Percentiles rank a stretch among this genome's conserved stretches.
These are phyloP conservation scores for Cosmorhoe ocellata DNA, from an alignment of 2,888 invertebrate genomes.

Conservation along the genomic window DNA sequence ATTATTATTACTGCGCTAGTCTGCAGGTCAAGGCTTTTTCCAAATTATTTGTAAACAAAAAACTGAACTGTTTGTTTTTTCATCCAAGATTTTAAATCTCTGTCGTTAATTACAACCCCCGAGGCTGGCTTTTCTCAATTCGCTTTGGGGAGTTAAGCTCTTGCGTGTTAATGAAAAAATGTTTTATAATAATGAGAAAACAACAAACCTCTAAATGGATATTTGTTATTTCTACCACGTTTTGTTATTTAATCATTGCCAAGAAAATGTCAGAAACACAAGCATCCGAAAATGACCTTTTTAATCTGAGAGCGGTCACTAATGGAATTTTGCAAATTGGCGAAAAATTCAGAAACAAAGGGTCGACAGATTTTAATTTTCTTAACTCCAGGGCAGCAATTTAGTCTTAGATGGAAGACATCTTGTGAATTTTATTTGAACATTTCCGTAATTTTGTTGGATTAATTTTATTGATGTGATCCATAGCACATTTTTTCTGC, in stretches of 20 bases:
- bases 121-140: conserved; percentile 56
- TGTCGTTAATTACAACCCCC: conserved; percentile 57
- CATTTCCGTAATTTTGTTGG: too few relatives aligned
- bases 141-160: conserved; percentile 53
- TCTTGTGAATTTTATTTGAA: too few relatives aligned
- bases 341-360: conserved; percentile 17
- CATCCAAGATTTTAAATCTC: conserved; percentile 49
- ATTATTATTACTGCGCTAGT: not conserved
- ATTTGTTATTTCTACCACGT: conserved; percentile 38
- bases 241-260: conserved; percentile 15
- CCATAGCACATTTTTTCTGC: too few relatives aligned
- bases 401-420: conserved; percentile 8
- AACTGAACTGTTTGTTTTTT: conserved; percentile 31
- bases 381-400: conserved; percentile 13
- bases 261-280: conserved; percentile 15
- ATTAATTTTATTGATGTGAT: too few relatives aligned
- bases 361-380: conserved; percentile 22
- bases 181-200: conserved; percentile 54
- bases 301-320: conserved; percentile 21
- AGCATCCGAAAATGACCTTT: conserved; percentile 8
- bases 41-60: conserved; percentile 31
- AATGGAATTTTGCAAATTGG: conserved; percentile 20
- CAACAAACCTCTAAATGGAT: conserved; percentile 49
- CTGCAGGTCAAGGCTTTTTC: not conserved
- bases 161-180: conserved; percentile 59